phyloP scores from a whole-genome alignment of 2,888 invertebrate genomes.

The Drosophila vallismaia region DNA sequence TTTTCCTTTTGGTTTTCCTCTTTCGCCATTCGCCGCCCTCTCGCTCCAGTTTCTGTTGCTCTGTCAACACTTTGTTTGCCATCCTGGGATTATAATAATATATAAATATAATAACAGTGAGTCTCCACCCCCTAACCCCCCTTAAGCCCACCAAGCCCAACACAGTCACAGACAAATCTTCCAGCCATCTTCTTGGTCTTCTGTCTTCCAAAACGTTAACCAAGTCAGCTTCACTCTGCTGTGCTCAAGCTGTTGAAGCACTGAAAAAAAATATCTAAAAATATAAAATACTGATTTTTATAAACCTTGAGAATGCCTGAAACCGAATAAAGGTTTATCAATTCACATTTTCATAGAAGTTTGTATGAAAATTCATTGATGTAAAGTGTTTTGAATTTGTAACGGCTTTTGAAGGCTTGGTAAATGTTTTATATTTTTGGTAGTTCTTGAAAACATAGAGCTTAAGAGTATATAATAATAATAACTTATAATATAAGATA shows the following conservation, averaged over 20 bases:
- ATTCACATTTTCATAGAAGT: not conserved
- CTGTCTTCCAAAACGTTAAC: constrained; percentile 35
- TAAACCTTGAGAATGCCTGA: not conserved
- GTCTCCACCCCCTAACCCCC: not conserved
- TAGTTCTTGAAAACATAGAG: too few relatives aligned
- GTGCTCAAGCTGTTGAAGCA: constrained; percentile 6
- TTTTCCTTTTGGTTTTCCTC: not conserved
- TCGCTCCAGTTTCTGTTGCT: constrained; percentile 6
- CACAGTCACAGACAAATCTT: not conserved
- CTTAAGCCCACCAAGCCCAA: not conserved
- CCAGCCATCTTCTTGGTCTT: constrained; percentile 41
- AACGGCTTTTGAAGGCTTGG: too few relatives aligned
- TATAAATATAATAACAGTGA: constrained; percentile 38
- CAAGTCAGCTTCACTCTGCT: constrained; percentile 36
- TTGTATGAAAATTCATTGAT: too few relatives aligned
- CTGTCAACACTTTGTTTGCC: constrained; percentile 39
- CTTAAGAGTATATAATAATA: too few relatives aligned
- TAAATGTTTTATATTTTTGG: too few relatives aligned
- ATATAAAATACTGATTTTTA: not conserved
- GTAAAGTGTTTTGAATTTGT: too few relatives aligned
- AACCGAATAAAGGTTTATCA: not conserved
- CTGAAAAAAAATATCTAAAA: not conserved
- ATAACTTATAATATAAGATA: too few relatives aligned
- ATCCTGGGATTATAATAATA: constrained; percentile 36
- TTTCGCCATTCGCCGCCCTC: not conserved